These are phyloP conservation scores for Odocoileus virginianus DNA, from an alignment of 2,113 vertebrate species.

Conservation along the genomic window DNA sequence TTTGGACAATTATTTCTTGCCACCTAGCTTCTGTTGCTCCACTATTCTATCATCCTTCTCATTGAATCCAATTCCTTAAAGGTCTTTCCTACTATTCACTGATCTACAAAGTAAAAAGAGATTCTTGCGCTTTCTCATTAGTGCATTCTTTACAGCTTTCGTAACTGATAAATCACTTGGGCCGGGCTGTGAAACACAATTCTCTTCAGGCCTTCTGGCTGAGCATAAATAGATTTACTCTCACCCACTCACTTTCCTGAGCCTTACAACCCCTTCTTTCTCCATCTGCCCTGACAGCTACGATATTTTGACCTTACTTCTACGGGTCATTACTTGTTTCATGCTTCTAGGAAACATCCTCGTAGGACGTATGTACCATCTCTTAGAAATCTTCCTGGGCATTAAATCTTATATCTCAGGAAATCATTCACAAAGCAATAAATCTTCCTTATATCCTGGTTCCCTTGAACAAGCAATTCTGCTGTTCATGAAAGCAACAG, in stretches of 20 bases:
- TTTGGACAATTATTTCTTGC: not conserved
- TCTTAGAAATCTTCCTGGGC: not conserved
- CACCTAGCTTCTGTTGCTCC: not conserved
- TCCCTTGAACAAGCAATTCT: not conserved
- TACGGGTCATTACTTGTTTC: not conserved
- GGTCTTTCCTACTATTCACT: not conserved
- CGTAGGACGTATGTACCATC: not conserved
- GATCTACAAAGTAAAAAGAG: not conserved
- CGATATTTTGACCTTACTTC: not conserved
- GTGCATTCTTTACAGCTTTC: not conserved
- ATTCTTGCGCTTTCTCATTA: not conserved
- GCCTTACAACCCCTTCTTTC: not conserved
- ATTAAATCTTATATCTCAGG: not conserved
- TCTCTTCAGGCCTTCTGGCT: not conserved
- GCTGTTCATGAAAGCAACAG: not conserved
- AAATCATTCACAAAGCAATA: not conserved
- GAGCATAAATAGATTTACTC: no score
- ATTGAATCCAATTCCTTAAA: accelerated
- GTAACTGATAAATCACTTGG: not conserved
- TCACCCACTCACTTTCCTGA: not conserved
- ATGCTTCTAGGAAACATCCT: not conserved
- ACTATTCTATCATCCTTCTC: not conserved
- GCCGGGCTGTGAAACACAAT: not conserved
- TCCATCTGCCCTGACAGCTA: not conserved
- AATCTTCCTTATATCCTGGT: not conserved